These are phyloP conservation scores for Hyles lineata DNA, from an alignment of 2,888 invertebrate species.

Conservation along the genomic window DNA sequence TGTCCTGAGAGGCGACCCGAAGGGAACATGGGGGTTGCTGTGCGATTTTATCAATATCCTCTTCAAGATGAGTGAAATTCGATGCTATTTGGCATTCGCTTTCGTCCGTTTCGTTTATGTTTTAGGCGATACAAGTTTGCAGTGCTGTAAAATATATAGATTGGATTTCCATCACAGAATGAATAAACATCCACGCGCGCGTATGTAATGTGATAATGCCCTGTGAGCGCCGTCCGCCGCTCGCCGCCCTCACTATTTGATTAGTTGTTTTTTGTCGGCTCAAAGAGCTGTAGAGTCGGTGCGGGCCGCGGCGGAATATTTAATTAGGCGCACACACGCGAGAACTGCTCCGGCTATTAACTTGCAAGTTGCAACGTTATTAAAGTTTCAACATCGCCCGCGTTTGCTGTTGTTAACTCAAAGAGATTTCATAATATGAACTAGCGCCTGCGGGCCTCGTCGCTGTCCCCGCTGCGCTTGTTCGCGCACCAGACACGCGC, in stretches of 20 bases:
- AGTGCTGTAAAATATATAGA: no score
- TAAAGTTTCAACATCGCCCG: conserved; percentile 39
- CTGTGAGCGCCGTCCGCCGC: background rate
- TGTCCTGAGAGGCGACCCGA: no score
- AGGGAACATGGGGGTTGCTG: no score
- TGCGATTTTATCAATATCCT: no score
- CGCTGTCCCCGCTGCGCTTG: conserved; percentile 2
- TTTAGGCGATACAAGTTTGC: no score
- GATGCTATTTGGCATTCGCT: no score
- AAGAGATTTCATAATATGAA: conserved; percentile 18
- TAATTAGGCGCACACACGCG: background rate
- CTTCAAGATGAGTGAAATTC: no score
- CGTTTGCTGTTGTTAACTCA: conserved; percentile 31
- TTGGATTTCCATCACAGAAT: no score
- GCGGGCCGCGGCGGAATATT: conserved; percentile 11
- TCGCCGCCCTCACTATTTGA: background rate
- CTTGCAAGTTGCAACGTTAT: conserved; percentile 38
- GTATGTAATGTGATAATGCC: background rate
- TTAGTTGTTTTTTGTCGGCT: background rate
- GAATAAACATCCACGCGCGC: no score
- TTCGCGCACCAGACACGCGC: background rate
- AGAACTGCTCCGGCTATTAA: conserved; percentile 32
- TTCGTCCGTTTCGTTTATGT: no score
- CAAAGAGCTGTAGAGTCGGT: background rate
- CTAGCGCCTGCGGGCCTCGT: background rate